Conservation (phyloP, 30 jellyfish, hydroid and myxozoan genomes). For the Phacellophora camtschatica region DNA sequence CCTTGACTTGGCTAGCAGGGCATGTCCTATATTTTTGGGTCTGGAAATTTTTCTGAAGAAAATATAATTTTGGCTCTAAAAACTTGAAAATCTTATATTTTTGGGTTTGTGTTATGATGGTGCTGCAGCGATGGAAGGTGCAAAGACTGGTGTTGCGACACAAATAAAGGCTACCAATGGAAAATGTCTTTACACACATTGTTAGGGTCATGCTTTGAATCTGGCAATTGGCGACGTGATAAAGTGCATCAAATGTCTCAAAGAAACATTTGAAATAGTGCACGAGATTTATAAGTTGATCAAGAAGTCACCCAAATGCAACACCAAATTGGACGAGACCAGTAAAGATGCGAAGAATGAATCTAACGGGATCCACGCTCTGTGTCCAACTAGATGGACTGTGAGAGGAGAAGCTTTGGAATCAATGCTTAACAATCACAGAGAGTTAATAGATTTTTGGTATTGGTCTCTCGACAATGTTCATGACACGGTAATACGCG, state of each 20-base stretch:
- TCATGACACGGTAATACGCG: constrained; percentile 18
- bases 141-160: constrained; percentile 61
- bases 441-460: constrained; percentile 46
- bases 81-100: too few relatives aligned
- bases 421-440: constrained; percentile 13
- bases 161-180: constrained; percentile 40
- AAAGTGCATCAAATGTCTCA: constrained; percentile 33
- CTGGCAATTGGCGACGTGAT: constrained; percentile 66
- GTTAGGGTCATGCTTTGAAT: constrained; percentile 55
- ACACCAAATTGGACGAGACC: constrained; percentile 39
- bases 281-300: constrained; percentile 36
- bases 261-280: constrained; percentile 36
- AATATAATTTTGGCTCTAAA: too few relatives aligned
- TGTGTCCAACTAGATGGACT: constrained; percentile 60
- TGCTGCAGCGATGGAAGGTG: constrained; percentile 76
- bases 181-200: constrained; percentile 43
- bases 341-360: constrained; percentile 32
- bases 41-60: too few relatives aligned
- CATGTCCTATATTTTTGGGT: too few relatives aligned
- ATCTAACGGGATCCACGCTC: constrained; percentile 28
- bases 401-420: constrained; percentile 55
- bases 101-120: constrained; percentile 74
- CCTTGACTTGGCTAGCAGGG: too few relatives aligned
- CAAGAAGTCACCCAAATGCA: too few relatives aligned
- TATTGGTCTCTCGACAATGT: constrained; percentile 34